These are phyloP conservation scores for Shinisaurus crocodilurus DNA, from an alignment of 2,113 vertebrate species.

Conservation along the genomic window DNA sequence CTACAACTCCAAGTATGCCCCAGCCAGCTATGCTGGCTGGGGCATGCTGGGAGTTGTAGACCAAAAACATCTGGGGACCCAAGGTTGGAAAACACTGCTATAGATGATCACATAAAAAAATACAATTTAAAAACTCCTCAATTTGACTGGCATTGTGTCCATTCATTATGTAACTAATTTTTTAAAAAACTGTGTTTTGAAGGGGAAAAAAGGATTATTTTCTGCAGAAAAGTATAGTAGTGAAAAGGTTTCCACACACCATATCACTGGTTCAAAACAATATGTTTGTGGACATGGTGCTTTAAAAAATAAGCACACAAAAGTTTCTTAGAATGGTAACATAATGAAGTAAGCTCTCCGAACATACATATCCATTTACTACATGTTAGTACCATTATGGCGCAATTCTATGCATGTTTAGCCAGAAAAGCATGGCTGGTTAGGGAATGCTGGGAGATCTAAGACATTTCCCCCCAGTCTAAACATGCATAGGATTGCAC, in stretches of 20 bases:
- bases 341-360: not conserved
- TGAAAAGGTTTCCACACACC: not conserved
- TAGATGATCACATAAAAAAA: not conserved
- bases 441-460: no score
- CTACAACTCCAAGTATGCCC: no score
- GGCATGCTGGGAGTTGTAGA: no score
- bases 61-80: no score
- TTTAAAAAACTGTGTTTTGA: not conserved
- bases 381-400: no score
- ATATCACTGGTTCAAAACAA: not conserved
- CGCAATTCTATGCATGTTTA: no score
- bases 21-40: no score
- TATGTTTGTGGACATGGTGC: not conserved
- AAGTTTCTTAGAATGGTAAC: not conserved
- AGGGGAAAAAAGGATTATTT: not conserved
- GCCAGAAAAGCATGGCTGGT: no score
- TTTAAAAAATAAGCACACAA: not conserved
- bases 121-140: not conserved
- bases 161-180: not conserved
- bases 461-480: no score
- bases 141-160: not conserved
- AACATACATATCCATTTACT: not conserved
- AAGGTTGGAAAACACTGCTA: no score
- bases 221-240: not conserved
- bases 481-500: no score